Evolutionary conservation across 2,888 invertebrate genomes (phyloP), one percentile per base, ranked within the genome.

Genomic region (Sinopyrophorus schimmeli): DNA sequence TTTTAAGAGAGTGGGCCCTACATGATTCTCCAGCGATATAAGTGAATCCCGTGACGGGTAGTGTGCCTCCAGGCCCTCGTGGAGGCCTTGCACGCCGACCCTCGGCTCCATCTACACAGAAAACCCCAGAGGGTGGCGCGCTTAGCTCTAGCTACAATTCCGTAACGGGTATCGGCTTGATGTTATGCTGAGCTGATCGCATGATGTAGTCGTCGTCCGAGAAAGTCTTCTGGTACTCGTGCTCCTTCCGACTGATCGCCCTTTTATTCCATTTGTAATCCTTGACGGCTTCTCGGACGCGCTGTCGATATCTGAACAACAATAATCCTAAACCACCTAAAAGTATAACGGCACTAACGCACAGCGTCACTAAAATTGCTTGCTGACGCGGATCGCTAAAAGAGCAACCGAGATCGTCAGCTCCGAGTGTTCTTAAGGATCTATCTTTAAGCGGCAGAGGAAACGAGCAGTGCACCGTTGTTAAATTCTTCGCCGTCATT

Each of bases 61-160:
- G 80, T 66, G 81, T 82, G 74, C 81, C 80, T 66, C 80, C 80
- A 35, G 74, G 74, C 47, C 72, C 72, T 47, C 70, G 57, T 40
- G 58, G 51, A 37, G 59, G 58, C 53, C 60, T 53, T 55, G 72
- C 72, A 65, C 73, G 74, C 72, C 74, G 66, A 63, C 72, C 73
- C 64, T 71, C 72, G 55, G 60, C 64, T 47, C 71, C 72, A 60
- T 72, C 74, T 79, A 87, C 78, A 82, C 84, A 87, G 79, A 79
- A 87, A 76, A 80, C 86, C 83, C 79, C 84, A 79, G 74, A 66
- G 64, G 82, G 86, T 79, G 89, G 89, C 83, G 90, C 89, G 88
- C 89, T 89, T 77, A 89, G 87, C 82, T 91, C 90, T 90, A 91
- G 91, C 90, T 91, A 92, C 88, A 92, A 90, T 74, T 91, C 92